These are phyloP conservation scores for Trochalopteron elliotii DNA, from an alignment of 2,113 vertebrate genomes.

Conservation along the genomic window DNA sequence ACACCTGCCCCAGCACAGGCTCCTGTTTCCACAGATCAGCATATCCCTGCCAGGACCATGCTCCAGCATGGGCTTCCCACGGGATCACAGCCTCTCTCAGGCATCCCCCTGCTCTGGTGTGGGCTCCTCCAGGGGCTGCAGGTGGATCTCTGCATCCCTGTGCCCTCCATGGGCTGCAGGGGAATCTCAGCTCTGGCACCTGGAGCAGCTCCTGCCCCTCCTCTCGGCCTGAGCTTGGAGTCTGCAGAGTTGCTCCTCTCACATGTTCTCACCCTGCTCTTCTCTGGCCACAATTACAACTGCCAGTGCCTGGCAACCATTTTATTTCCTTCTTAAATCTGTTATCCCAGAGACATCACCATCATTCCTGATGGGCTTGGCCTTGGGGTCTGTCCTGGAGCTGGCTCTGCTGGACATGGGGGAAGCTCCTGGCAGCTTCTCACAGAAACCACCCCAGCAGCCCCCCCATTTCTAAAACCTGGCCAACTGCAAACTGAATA, in stretches of 20 bases:
- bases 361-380: background rate
- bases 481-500: rapidly evolving
- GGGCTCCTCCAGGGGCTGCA: background rate
- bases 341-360: background rate
- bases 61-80: rapidly evolving
- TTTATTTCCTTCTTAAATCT: background rate
- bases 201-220: background rate
- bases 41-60: background rate
- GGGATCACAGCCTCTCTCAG: rapidly evolving
- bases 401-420: background rate
- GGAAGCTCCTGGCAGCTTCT: background rate
- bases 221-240: background rate
- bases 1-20: background rate
- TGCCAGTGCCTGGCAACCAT: background rate
- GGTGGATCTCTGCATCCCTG: background rate
- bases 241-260: background rate
- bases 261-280: rapidly evolving
- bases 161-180: background rate
- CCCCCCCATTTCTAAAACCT: background rate
- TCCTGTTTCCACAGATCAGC: background rate
- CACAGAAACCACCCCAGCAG: background rate
- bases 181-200: background rate
- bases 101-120: rapidly evolving
- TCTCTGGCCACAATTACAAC: background rate
- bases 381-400: background rate